Percentiles rank a stretch among this genome's conserved stretches.
These are phyloP conservation scores for Nemotelus nigrinus DNA, from an alignment of 2,888 invertebrate species.

Conservation along the genomic window DNA sequence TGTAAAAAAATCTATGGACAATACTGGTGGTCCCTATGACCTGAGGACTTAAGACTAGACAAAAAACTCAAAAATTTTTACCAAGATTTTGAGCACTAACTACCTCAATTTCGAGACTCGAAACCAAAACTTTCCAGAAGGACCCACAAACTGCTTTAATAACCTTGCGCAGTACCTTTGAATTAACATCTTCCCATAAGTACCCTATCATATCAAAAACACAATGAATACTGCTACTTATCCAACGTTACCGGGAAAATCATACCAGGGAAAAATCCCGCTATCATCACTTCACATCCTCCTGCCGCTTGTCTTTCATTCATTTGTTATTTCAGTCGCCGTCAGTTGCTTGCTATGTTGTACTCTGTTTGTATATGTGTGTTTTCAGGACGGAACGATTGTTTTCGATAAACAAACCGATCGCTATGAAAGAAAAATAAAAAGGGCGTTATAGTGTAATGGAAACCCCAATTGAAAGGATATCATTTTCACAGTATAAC, in stretches of 20 bases:
- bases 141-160: too few species aligned
- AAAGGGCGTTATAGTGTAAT: conserved; percentile 48
- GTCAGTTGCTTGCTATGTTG: conserved; percentile 3
- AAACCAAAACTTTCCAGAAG: too few species aligned
- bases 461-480: conserved; percentile 45
- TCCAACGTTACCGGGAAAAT: too few species aligned
- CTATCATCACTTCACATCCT: neutral
- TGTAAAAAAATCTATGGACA: too few species aligned
- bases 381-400: conserved; percentile 37
- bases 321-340: conserved; percentile 40
- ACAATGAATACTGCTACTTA: too few species aligned
- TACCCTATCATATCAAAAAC: too few species aligned
- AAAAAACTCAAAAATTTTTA: too few species aligned
- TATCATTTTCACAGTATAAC: conserved; percentile 34
- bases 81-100: too few species aligned
- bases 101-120: too few species aligned
- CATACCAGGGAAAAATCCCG: neutral
- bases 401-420: conserved; percentile 43
- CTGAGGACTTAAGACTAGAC: too few species aligned
- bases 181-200: neutral
- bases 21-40: too few species aligned
- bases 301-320: neutral
- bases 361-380: neutral
- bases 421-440: conserved; percentile 45
- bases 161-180: too few species aligned